Base-by-base conservation (phyloP, 2,888 invertebrate genomes). In the Leucoptera coffeella region DNA sequence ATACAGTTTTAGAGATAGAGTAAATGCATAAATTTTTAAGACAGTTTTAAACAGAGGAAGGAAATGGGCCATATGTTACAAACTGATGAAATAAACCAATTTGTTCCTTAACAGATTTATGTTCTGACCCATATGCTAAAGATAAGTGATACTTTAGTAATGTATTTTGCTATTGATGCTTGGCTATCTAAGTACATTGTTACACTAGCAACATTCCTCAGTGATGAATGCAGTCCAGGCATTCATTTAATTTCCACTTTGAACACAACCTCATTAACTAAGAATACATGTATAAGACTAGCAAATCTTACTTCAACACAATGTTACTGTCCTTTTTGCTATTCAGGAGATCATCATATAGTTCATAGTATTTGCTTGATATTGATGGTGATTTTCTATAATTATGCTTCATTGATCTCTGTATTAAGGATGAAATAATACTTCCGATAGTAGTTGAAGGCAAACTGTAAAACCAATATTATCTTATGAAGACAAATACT, bases 401-500 rank as follows among this genome's bases (percentile, higher is more conserved):
- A 31, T 65, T 76, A 8, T 57, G 53, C 45, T 80, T 84, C 73
- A 81, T 77, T 31, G 73, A 71, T 38, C 75, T 69, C 43, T 79
- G 78, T 23, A 80, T 71, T 39, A 84, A 75, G 23, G 77, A 60
- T 14, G 78, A 75, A 30, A 85, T 48, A 37, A 89, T 85, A 45
- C 86, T 85, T 28, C 77, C 78, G 19, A 88, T 41, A 1, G 85
- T 80, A 27, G 71, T 53, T 23, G 67, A 46, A 25, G 75, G 69
- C 28, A 83, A 48, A 23, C 81, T 81, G 39, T 31, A 53, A 43
- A 32, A 44, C 45, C 30, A 39, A 17, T 7, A 17, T 7, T 23
- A 28, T 21, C 35, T 22, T 30, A 23, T 26, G 14, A 5, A 24
- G 4, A 15, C 20, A 25, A 25, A 21, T 4, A 23, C 6, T 27